Percentiles rank a stretch among this genome's conserved stretches.
These are phyloP conservation scores for Protodeltote pygarga DNA, from an alignment of 2,888 invertebrate genomes.

Conservation along the genomic window DNA sequence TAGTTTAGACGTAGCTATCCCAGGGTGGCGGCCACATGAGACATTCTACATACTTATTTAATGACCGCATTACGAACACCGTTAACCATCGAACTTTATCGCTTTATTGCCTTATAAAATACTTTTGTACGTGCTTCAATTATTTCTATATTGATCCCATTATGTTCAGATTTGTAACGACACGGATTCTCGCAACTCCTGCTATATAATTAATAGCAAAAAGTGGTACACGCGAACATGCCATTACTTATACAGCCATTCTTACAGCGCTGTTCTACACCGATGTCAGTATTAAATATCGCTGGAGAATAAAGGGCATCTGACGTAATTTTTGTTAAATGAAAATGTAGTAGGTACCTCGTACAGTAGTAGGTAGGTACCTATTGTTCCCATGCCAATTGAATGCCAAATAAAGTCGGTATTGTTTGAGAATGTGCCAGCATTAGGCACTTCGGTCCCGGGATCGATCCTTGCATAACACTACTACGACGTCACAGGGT, in stretches of 20 bases:
- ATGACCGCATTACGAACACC: conserved; percentile 11
- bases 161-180: conserved; percentile 33
- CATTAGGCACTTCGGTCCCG: conserved; percentile 36
- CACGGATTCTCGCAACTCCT: conserved; percentile 49
- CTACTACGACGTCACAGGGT: conserved; percentile 53
- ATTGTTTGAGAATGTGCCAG: conserved; percentile 46
- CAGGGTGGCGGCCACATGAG: conserved; percentile 14
- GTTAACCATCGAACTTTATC: conserved; percentile 21
- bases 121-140: conserved; percentile 22
- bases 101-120: conserved; percentile 23
- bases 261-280: conserved; percentile 34
- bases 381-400: conserved; percentile 32
- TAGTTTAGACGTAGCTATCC: conserved; percentile 36
- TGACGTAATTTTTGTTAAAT: conserved; percentile 19
- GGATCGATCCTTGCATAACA: conserved; percentile 58
- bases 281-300: conserved; percentile 37
- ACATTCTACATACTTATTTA: conserved; percentile 17
- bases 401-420: conserved; percentile 34
- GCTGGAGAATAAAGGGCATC: conserved; percentile 17
- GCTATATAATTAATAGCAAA: conserved; percentile 54
- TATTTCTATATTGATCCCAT: conserved; percentile 12
- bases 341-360: conserved; percentile 26
- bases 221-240: conserved; percentile 58
- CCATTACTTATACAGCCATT: conserved; percentile 52
- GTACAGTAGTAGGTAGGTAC: conserved; percentile 9